phyloP scores from a whole-genome alignment of 2,797 vertebrate species.

The Eulemur mongoz region DNA sequence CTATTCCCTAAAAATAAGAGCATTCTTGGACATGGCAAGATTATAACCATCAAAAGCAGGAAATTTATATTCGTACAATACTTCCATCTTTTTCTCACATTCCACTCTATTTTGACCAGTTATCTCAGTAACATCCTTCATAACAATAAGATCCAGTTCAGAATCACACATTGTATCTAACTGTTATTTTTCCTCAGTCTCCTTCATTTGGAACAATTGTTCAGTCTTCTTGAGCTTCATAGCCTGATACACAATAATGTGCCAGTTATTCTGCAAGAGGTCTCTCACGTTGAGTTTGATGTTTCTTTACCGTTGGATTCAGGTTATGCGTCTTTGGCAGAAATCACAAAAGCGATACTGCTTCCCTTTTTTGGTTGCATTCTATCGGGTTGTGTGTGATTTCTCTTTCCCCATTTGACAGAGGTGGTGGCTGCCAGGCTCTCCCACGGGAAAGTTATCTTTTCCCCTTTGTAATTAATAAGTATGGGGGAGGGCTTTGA shows the following conservation, averaged over 20 bases:
- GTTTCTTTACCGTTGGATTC: accelerated
- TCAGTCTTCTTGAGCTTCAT: not conserved
- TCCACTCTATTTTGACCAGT: not conserved
- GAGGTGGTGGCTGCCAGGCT: not conserved
- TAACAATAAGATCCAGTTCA: not conserved
- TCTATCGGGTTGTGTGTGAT: not conserved
- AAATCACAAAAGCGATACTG: too few species aligned
- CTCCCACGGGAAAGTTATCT: not conserved
- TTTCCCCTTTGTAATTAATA: not conserved
- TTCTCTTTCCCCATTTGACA: not conserved
- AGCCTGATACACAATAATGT: not conserved
- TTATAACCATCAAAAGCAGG: not conserved
- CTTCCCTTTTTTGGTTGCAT: not conserved
- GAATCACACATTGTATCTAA: not conserved
- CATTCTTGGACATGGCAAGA: too few species aligned
- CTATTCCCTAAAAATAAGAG: not conserved
- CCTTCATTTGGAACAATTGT: not conserved
- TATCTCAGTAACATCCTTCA: not conserved
- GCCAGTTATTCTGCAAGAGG: not conserved
- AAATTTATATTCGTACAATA: not conserved
- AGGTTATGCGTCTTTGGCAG: not conserved
- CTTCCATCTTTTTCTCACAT: not conserved
- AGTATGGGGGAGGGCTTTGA: not conserved
- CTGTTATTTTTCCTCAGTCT: not conserved
- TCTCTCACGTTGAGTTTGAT: not conserved